Evolutionary conservation across 2,797 vertebrate species (phyloP), one percentile per base, ranked within the genome.

Genomic region (Harpagifer antarcticus): DNA sequence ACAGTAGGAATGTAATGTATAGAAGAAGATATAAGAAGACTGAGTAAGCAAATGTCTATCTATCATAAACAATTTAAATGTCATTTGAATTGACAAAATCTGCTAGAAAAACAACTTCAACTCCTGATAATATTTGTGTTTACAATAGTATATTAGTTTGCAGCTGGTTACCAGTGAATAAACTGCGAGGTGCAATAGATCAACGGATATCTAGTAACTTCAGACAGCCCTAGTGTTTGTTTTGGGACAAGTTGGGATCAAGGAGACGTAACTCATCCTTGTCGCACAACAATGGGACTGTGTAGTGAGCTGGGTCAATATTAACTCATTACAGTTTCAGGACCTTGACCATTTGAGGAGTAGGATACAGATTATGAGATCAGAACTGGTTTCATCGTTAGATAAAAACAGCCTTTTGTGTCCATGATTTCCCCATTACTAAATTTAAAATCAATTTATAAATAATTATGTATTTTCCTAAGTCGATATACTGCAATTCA

Each of bases 301-400:
- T 68, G 27, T n/a, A 42, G 62, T 61, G 66, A 85, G 74, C 76
- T 88, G 60, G 58, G 91, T 93, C 90, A 95, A 95, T 94, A 95
- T 95, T 94, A 91, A 87, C 88, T 83, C 70, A 64, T 17, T 43
- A 79, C 87, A 86, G 85, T 92, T 92, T 88, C 84, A 92, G 91
- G 92, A 91, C 81, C 42, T 87, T 68, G 60, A 61, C 43, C 31
- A 10, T 73, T 68, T 72, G 7, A 78, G 58, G 58, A 82, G 65
- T 55, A 91, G 80, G 81, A 86, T 85, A 64, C 55, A 57, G 57
- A 70, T 43, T 11, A 63, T 19, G 16, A 56, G 57, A 85, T 82
- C 61, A 74, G 1, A 71, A 33, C 5, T 33, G 14, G 1, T 19
- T 17, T 73, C 9, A 53, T 17, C 10, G 44, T 54, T 20, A 53